phyloP scores from a whole-genome alignment of 2,888 invertebrate species.

The Phorcus lineatus region DNA sequence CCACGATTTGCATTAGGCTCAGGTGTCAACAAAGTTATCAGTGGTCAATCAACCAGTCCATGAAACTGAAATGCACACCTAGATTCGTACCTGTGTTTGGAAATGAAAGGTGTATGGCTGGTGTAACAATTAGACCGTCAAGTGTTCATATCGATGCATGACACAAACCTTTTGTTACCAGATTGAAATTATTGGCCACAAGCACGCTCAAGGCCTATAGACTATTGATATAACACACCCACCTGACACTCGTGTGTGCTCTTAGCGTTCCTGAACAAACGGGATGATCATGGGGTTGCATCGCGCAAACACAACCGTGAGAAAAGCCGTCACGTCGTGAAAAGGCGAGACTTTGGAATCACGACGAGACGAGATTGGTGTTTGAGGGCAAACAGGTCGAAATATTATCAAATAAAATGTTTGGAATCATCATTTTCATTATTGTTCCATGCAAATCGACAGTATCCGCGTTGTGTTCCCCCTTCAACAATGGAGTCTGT shows the following conservation, averaged over 20 bases:
- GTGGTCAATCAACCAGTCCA: no score
- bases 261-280: neutral
- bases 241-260: neutral
- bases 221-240: neutral
- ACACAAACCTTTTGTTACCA: neutral
- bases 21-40: no score
- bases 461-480: no score
- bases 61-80: no score
- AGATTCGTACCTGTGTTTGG: no score
- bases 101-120: neutral
- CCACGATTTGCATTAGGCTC: no score
- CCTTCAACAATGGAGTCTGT: no score
- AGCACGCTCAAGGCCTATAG: neutral
- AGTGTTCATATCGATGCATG: neutral
- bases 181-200: neutral
- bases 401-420: neutral
- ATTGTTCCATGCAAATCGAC: neutral
- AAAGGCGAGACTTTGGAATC: neutral
- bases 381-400: neutral
- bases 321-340: neutral
- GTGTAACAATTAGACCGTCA: constrained; percentile 1
- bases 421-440: neutral
- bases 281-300: neutral
- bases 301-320: constrained; percentile 12
- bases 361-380: no score